phyloP scores from a whole-genome alignment of 1,140 invertebrate species.

The Caenorhabditis inopinata region DNA sequence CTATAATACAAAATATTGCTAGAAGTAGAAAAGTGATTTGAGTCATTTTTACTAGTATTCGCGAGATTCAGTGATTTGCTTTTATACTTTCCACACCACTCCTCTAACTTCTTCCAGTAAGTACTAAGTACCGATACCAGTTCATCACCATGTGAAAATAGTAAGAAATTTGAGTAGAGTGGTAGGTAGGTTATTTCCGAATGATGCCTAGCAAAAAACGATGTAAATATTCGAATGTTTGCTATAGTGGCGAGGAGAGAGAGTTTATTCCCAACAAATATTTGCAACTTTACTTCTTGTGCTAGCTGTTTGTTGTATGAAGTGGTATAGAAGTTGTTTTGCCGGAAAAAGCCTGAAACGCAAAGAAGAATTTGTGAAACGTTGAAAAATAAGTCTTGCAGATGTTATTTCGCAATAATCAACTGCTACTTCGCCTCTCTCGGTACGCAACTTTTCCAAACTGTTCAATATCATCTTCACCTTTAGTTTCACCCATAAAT shows the following conservation, averaged over 20 bases:
- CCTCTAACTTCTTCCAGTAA: slow-evolving; percentile 23
- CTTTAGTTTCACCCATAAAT: neutral
- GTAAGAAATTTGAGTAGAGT: neutral
- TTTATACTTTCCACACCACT: neutral
- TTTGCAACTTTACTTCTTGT: slow-evolving; percentile 13
- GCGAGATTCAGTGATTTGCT: neutral
- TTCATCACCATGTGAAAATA: neutral
- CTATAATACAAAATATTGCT: neutral
- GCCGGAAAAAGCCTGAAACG: neutral
- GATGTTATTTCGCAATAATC: neutral
- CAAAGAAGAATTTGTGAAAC: neutral
- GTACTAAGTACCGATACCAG: slow-evolving; percentile 31
- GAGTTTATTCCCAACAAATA: slow-evolving; percentile 29
- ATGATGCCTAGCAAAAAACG: neutral
- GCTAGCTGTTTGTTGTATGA: slow-evolving; percentile 9
- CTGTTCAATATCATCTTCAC: neutral
- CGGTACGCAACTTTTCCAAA: neutral
- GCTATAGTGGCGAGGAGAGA: neutral
- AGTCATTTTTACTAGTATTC: neutral
- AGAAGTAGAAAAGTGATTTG: neutral
- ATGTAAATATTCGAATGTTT: slow-evolving; percentile 28
- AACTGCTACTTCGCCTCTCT: neutral
- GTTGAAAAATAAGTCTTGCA: neutral
- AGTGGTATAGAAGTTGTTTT: neutral
- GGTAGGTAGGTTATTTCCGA: neutral